A percentile compares a stretch with the other conserved stretches of the same genome.
Evolutionary conservation across 1,140 invertebrate genomes (phyloP).

Genomic region (Pararge aegeria): DNA sequence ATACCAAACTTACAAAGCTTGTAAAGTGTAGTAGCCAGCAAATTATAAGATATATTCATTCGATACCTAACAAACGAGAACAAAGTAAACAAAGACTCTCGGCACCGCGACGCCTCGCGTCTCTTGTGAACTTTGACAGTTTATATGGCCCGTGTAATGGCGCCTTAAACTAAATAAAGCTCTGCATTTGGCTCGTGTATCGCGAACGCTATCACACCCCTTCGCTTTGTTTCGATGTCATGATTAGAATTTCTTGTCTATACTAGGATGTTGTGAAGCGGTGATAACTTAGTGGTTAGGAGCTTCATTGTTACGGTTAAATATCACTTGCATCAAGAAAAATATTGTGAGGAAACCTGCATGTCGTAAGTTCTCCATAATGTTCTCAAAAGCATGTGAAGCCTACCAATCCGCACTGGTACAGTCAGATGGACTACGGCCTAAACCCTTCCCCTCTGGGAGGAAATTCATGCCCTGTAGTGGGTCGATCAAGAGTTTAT

Average conservation of each 20-base stretch:
- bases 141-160: constrained; percentile 78
- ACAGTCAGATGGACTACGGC: no score
- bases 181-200: constrained; percentile 64
- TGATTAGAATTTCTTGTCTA: constrained; percentile 40
- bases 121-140: constrained; percentile 71
- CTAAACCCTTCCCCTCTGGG: no score
- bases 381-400: no score
- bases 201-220: constrained; percentile 44
- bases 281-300: neutral
- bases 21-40: neutral
- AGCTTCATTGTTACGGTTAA: no score
- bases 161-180: constrained; percentile 76
- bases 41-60: neutral
- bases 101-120: constrained; percentile 52
- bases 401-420: no score
- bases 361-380: no score
- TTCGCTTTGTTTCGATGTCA: constrained; percentile 51
- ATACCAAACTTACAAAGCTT: no score
- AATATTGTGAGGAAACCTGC: no score
- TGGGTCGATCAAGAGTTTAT: no score
- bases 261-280: no score
- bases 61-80: neutral
- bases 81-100: constrained; percentile 19
- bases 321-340: no score
- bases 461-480: no score